Evolutionary conservation across 2,797 vertebrate genomes (phyloP), one percentile per base, ranked within the genome.

Genomic region (Paedocypris micromegethes): DNA sequence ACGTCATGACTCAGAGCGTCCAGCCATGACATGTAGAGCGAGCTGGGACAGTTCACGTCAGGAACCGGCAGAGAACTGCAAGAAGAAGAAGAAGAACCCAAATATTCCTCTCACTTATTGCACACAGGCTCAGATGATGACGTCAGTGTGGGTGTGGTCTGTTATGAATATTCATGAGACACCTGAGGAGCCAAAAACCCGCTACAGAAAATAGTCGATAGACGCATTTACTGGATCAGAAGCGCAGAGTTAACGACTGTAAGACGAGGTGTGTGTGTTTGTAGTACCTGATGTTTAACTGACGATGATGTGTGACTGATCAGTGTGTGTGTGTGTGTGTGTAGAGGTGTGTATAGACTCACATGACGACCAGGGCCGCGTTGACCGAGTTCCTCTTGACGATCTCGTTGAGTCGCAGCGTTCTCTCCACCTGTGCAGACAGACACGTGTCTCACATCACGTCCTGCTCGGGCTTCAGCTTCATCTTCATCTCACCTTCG

Each of bases 21-120:
- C 71, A 91, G 72, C 88, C 86, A 88, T 64, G 88, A 84, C 86
- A 90, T 86, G 67, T 89, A 88, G 9, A 89, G 84, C n/a, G 82
- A 77, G 5, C 85, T 84, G 50, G 88, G 84, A 4, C 87, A 88
- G 80, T 83, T 82, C 0, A 72, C 81, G 49, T 80, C 81, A 2
- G 85, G 84, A 6, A 88, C 83, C 0, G 88, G 87, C 2, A 90
- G 83, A 66, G 83, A 90, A 80, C 87, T 90, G 68, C 23, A 23
- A 23, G 23, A 23, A 23, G 23, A 23, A 23, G 23, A 1, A 23
- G 23, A 23, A 1, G 1, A 23, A 23, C 23, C 23, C 23, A 23
- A 23, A 23, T 23, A 23, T 23, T 23, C 23, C 23, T 23, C 23
- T 23, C 23, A 23, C 23, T 23, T 23, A 23, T 23, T 23, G 23